phyloP scores from a whole-genome alignment of 1,140 invertebrate species.

The Physella acuta region DNA sequence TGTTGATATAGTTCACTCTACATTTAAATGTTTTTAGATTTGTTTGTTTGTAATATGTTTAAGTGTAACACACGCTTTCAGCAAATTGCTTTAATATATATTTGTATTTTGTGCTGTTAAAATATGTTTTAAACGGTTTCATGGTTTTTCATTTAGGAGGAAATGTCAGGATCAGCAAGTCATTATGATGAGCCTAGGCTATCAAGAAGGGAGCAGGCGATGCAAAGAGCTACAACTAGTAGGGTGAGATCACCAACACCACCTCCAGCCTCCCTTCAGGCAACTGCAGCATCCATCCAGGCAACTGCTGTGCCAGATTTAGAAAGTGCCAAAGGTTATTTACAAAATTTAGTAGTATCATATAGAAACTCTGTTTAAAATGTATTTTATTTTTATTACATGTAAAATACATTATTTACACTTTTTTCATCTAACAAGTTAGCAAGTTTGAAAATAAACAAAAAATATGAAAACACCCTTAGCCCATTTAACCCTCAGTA shows the following conservation, averaged over 20 bases:
- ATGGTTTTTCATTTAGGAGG: no score
- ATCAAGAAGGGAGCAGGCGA: no score
- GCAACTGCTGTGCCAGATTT: constrained; percentile 6
- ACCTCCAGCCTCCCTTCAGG: neutral
- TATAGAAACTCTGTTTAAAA: neutral
- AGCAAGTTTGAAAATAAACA: no score
- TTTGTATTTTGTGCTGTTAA: neutral
- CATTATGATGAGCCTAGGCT: no score
- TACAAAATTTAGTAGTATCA: neutral
- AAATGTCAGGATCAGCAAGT: no score
- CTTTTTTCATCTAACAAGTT: no score
- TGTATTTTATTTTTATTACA: neutral
- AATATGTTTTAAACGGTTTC: neutral
- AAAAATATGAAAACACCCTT: no score
- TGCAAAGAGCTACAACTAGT: no score
- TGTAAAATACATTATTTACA: neutral
- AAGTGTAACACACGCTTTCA: neutral
- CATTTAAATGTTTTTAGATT: neutral
- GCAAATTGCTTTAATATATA: neutral
- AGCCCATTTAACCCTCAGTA: no score
- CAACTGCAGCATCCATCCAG: neutral
- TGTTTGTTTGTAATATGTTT: no score
- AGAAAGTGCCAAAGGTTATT: constrained; percentile 23
- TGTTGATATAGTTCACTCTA: neutral
- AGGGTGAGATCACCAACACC: neutral